Percentiles rank a stretch among this genome's conserved stretches.
These are phyloP conservation scores for Macrostomum lignano DNA, from an alignment of 1,140 invertebrate species.

Conservation along the genomic window DNA sequence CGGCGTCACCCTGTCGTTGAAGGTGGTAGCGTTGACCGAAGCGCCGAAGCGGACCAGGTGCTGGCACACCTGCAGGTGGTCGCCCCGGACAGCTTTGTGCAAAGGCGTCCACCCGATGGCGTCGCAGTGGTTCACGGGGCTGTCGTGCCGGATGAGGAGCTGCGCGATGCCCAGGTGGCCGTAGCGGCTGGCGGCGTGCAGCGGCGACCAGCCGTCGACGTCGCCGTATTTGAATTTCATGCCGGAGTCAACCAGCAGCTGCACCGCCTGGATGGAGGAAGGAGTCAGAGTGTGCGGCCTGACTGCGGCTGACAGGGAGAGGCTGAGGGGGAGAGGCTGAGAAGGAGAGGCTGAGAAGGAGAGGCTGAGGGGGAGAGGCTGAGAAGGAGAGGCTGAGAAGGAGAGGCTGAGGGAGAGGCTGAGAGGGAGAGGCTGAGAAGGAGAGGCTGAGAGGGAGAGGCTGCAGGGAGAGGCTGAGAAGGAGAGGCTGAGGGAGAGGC, in stretches of 20 bases:
- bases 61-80: conserved; percentile 1
- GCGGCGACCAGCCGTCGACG: conserved; percentile 4
- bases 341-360: too few species aligned
- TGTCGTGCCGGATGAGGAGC: conserved; percentile 3
- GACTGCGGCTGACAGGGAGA: conserved; percentile 11
- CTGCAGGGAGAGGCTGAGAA: too few species aligned
- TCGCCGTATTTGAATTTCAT: conserved; percentile 11
- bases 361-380: too few species aligned
- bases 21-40: conserved; percentile 1
- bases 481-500: too few species aligned
- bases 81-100: conserved; percentile 6
- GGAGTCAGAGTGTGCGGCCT: conserved; percentile 12
- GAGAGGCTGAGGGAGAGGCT: too few species aligned
- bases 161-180: conserved; percentile 5
- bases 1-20: too few species aligned
- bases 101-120: conserved; percentile 6
- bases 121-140: conserved; percentile 3
- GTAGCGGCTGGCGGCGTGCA: conserved; percentile 5
- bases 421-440: too few species aligned
- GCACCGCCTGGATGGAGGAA: conserved; percentile 10
- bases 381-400: too few species aligned
- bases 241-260: conserved; percentile 7
- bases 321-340: too few species aligned
- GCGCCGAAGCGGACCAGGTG: background rate
- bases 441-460: too few species aligned